A percentile compares a stretch with the other conserved stretches of the same genome.
Evolutionary conservation across 1,140 invertebrate genomes (phyloP).

Genomic region (Caenorhabditis tropicalis): DNA sequence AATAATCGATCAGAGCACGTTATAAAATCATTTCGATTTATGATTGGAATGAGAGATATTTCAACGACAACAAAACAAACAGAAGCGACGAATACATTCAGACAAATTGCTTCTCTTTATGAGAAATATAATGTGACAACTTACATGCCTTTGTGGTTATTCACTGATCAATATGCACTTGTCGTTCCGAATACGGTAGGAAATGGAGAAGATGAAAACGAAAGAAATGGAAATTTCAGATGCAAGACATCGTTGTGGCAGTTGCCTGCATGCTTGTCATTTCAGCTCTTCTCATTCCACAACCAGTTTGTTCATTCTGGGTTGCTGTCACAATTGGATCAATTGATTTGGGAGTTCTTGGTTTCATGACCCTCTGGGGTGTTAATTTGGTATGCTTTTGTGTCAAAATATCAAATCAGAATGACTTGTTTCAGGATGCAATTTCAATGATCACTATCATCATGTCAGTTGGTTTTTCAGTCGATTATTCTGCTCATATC

Average conservation of each 20-base stretch:
- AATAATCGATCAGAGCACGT: conserved; percentile 58
- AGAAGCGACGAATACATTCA: conserved; percentile 62
- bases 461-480: conserved; percentile 97
- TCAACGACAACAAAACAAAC: conserved; percentile 67
- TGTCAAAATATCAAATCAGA: not conserved
- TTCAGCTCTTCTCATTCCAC: conserved; percentile 94
- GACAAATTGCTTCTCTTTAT: conserved; percentile 78
- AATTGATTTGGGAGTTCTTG: conserved; percentile 91
- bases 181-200: conserved; percentile 75
- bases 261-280: conserved; percentile 93
- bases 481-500: conserved; percentile 96
- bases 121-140: conserved; percentile 85
- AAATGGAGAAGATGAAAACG: not conserved
- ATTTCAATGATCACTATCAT: conserved; percentile 99
- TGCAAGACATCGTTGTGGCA: conserved; percentile 90
- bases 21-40: conserved; percentile 60
- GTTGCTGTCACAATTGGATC: conserved; percentile 93
- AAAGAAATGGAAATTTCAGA: no score
- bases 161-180: conserved; percentile 79
- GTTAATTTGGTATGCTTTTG: conserved; percentile 79
- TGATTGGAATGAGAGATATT: conserved; percentile 70
- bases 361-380: conserved; percentile 94
- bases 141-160: conserved; percentile 92
- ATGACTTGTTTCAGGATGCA: conserved; percentile 77
- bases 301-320: conserved; percentile 89